Conservation (phyloP, 2,113 vertebrate species). For the Phyllostomus hastatus region DNA sequence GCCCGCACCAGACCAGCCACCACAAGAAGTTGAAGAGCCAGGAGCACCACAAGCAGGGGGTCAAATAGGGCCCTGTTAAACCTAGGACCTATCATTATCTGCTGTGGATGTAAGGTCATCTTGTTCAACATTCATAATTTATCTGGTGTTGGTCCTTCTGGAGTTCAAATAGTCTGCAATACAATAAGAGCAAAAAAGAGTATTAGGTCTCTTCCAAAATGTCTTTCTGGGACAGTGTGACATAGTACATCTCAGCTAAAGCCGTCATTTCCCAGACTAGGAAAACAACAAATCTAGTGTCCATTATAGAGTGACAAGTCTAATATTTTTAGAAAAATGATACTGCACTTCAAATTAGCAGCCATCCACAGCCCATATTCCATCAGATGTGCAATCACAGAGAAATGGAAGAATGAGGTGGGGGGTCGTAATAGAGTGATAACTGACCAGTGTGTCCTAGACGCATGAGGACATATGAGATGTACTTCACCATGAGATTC, state of each 20-base stretch:
- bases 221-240: neutral
- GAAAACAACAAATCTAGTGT: neutral
- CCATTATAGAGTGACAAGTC: neutral
- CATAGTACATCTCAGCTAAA: neutral
- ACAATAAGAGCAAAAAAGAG: conserved; percentile 54
- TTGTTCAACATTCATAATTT: conserved; percentile 99
- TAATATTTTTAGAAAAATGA: neutral
- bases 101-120: conserved; percentile 99
- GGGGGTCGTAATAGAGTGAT: neutral
- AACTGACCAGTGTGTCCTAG: neutral
- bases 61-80: conserved; percentile 99
- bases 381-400: neutral
- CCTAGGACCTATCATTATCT: conserved; percentile 99
- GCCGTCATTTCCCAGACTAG: neutral
- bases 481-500: neutral
- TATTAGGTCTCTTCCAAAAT: conserved; percentile 51
- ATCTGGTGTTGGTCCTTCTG: conserved; percentile 93
- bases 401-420: neutral
- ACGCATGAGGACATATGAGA: neutral
- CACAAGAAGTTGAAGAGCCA: conserved; percentile 98
- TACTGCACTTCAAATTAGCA: neutral
- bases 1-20: conserved; percentile 97
- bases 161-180: conserved; percentile 86
- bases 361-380: neutral
- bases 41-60: conserved; percentile 98